Conservation (phyloP, 1,140 invertebrate genomes). For the Brachystomella parvula region DNA sequence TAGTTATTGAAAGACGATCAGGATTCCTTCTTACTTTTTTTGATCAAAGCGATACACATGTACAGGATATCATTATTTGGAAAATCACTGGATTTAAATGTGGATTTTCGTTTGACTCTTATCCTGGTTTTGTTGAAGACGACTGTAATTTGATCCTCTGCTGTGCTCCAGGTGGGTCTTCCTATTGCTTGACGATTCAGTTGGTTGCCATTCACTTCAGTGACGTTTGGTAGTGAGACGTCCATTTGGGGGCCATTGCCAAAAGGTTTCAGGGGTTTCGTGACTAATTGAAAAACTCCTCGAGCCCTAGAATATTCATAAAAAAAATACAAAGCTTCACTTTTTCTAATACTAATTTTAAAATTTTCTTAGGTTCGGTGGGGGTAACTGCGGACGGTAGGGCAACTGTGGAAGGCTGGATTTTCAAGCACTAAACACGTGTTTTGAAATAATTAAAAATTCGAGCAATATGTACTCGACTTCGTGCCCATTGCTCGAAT, state of each 20-base stretch:
- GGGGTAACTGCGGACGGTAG: too few species aligned
- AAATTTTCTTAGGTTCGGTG: background rate
- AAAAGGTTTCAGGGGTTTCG: constrained; percentile 2
- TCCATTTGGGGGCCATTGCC: background rate
- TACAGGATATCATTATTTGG: background rate
- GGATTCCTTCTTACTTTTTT: background rate
- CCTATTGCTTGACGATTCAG: background rate
- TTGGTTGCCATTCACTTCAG: background rate
- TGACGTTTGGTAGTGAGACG: background rate
- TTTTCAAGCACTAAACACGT: too few species aligned
- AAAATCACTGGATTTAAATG: background rate
- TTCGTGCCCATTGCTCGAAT: too few species aligned
- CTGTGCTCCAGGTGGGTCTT: background rate
- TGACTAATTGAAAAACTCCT: background rate
- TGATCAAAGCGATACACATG: constrained; percentile 5
- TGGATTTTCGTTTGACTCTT: background rate
- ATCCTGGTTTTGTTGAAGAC: background rate
- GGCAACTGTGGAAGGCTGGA: too few species aligned
- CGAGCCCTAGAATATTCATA: background rate
- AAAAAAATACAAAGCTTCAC: background rate
- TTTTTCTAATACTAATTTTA: background rate
- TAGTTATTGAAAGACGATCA: too few species aligned
- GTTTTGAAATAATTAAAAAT: too few species aligned
- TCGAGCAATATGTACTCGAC: too few species aligned
- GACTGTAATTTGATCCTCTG: background rate